phyloP scores from a whole-genome alignment of 2,113 vertebrate species.

The western clawed frog (Xenopus tropicalis) region DNA sequence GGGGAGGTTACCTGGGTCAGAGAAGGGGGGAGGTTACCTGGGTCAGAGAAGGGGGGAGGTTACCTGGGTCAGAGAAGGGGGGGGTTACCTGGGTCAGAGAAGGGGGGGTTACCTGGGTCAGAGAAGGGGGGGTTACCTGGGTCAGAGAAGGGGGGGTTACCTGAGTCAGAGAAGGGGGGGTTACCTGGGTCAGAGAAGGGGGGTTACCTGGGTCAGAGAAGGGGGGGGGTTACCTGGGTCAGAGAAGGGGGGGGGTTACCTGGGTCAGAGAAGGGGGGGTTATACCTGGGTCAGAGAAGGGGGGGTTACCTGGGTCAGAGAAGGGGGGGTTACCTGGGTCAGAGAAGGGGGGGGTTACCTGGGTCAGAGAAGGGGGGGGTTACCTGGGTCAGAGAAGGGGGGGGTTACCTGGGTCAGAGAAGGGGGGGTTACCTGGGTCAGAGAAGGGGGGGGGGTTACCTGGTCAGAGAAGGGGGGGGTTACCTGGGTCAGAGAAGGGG shows the following conservation, averaged over 20 bases:
- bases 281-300: slow-evolving; percentile 80
- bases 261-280: background rate
- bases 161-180: no score
- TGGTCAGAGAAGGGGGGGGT: background rate
- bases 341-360: no score
- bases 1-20: no score
- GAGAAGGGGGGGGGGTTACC: no score
- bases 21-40: slow-evolving; percentile 58
- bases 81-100: slow-evolving; percentile 74
- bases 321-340: slow-evolving; percentile 67
- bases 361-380: background rate
- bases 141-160: slow-evolving; percentile 75
- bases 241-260: no score
- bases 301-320: slow-evolving; percentile 62
- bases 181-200: slow-evolving; percentile 80
- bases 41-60: slow-evolving; percentile 77
- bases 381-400: slow-evolving; percentile 79
- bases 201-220: slow-evolving; percentile 57
- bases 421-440: slow-evolving; percentile 66
- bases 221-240: slow-evolving; percentile 69
- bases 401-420: no score
- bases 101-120: slow-evolving; percentile 68
- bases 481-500: slow-evolving; percentile 79
- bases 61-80: no score
- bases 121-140: slow-evolving; percentile 60